A percentile compares a stretch with the other conserved stretches of the same genome.
phyloP scores from a whole-genome alignment of 2,113 vertebrate genomes.

The Albula glossodonta region DNA sequence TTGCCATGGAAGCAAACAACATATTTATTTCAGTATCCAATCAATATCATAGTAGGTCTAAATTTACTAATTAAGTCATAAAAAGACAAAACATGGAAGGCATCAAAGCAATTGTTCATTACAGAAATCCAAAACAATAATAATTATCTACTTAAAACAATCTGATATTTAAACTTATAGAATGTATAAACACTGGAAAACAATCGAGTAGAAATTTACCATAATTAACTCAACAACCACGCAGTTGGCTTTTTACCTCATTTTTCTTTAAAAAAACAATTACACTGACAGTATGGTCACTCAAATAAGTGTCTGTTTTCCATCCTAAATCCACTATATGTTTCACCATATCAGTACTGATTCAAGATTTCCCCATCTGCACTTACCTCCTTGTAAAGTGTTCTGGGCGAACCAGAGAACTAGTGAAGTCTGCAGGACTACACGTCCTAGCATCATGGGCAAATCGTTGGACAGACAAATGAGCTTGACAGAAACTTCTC shows the following conservation, averaged over 20 bases:
- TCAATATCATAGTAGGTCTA: too few relatives aligned
- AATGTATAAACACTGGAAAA: not conserved
- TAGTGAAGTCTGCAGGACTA: conserved; percentile 51
- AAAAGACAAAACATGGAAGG: too few relatives aligned
- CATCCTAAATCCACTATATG: not conserved
- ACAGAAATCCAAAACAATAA: too few relatives aligned
- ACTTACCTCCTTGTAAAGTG: conserved; percentile 45
- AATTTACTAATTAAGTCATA: too few relatives aligned
- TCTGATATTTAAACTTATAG: not conserved
- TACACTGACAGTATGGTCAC: not conserved
- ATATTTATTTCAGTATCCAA: too few relatives aligned
- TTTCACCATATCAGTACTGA: not conserved
- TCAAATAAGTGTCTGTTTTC: not conserved
- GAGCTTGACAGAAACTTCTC: conserved; percentile 19
- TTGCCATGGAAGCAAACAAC: too few relatives aligned
- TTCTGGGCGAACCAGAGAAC: conserved; percentile 59
- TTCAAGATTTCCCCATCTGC: conserved; percentile 45
- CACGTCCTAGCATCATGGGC: conserved; percentile 56
- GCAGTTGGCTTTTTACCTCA: not conserved
- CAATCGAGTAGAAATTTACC: not conserved
- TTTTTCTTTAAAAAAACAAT: not conserved
- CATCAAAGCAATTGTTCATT: too few relatives aligned
- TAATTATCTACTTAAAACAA: not conserved
- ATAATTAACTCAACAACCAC: not conserved
- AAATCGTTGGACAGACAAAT: conserved; percentile 9